Percentiles rank a stretch among this genome's conserved stretches.
phyloP scores from a whole-genome alignment of 1,140 invertebrate species.

The Chironomus striatipennis region DNA sequence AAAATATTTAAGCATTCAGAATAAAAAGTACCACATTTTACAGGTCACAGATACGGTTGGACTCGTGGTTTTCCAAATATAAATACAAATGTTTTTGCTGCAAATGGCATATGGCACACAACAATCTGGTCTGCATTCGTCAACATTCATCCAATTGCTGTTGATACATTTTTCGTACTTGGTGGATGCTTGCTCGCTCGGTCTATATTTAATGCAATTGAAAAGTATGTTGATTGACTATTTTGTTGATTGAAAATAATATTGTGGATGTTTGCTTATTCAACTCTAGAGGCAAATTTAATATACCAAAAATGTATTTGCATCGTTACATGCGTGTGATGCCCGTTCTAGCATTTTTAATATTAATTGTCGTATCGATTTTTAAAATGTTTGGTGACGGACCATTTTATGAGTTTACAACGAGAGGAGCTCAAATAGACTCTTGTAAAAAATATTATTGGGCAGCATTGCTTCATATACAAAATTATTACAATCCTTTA shows the following conservation, averaged over 20 bases:
- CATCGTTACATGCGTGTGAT: slow-evolving; percentile 20
- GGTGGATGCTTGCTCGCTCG: not conserved
- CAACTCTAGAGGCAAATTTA: not conserved
- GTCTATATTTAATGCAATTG: not conserved
- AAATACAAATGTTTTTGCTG: not conserved
- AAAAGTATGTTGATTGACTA: not conserved
- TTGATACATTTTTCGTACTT: not conserved
- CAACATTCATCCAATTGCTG: not conserved
- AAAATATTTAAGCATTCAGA: too few species aligned
- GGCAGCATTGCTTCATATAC: not conserved
- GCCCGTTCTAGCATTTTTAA: not conserved
- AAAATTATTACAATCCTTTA: not conserved
- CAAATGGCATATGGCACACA: not conserved
- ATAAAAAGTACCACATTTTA: not conserved
- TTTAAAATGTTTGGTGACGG: not conserved
- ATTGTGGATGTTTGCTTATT: not conserved
- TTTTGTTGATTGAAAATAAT: not conserved
- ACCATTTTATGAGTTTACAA: not conserved
- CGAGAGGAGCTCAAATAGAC: not conserved
- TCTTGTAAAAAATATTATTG: not conserved
- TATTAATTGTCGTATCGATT: not conserved
- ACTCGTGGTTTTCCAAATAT: not conserved
- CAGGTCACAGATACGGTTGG: not conserved
- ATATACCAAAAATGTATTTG: not conserved
- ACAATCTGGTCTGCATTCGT: not conserved